Conservation (phyloP, 2,113 vertebrate species). For the Cavia aperea region DNA sequence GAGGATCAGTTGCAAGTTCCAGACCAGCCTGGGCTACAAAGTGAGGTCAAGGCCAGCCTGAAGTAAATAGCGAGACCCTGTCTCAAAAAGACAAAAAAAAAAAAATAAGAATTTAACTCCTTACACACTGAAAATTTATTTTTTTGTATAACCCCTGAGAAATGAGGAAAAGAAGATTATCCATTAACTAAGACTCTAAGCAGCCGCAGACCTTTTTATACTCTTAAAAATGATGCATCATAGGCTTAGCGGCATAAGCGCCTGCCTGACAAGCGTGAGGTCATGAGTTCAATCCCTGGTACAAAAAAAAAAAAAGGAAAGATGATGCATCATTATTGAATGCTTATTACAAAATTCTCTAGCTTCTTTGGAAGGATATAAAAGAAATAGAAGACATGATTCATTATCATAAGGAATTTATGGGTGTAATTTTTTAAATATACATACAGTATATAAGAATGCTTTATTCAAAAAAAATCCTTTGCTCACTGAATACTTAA, state of each 20-base stretch:
- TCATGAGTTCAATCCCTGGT: too few relatives aligned
- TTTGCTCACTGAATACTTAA: conserved; percentile 8
- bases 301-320: background rate
- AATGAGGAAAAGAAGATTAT: background rate
- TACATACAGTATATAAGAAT: background rate
- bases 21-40: too few relatives aligned
- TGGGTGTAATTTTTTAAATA: conserved; percentile 10
- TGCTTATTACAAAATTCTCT: background rate
- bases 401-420: conserved; percentile 28
- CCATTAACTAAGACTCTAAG: conserved; percentile 24
- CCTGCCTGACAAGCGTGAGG: too few relatives aligned
- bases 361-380: background rate
- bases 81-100: too few relatives aligned
- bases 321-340: conserved; percentile 29
- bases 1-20: too few relatives aligned
- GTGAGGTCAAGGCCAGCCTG: too few relatives aligned
- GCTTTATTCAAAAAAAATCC: background rate
- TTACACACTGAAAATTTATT: conserved; percentile 18
- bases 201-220: conserved; percentile 8
- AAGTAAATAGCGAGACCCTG: too few relatives aligned
- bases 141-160: background rate
- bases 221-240: conserved; percentile 26
- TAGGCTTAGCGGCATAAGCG: background rate
- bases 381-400: background rate
- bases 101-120: background rate